These are phyloP conservation scores for Geothlypis trichas DNA, from an alignment of 2,113 vertebrate species.

Conservation along the genomic window DNA sequence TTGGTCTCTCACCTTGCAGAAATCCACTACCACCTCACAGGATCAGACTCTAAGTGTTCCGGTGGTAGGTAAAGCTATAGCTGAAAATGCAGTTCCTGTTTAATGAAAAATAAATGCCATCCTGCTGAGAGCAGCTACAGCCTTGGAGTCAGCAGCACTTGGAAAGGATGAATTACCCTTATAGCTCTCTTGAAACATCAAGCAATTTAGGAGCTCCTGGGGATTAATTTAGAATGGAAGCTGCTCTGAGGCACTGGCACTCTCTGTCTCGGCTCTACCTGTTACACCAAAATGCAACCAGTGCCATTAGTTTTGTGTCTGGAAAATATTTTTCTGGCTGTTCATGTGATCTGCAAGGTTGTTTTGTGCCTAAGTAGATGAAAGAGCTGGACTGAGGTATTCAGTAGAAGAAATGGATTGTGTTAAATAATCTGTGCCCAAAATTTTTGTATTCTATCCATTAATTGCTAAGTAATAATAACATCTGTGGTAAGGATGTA, in stretches of 20 bases:
- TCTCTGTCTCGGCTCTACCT: background rate
- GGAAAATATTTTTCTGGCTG: slow-evolving; percentile 33
- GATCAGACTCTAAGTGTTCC: background rate
- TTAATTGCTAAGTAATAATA: slow-evolving; percentile 48
- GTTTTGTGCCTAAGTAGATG: background rate
- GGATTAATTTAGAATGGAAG: background rate
- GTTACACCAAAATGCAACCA: background rate
- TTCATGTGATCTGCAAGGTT: background rate
- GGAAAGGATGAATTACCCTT: background rate
- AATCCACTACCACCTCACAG: background rate
- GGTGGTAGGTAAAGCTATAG: background rate
- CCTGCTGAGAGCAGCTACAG: background rate
- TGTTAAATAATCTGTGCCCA: background rate
- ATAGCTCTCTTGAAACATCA: background rate
- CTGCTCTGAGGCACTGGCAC: background rate
- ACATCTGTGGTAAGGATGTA: slow-evolving; percentile 13
- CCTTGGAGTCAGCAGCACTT: background rate
- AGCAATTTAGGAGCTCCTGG: background rate
- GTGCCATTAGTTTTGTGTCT: background rate
- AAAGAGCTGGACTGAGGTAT: background rate
- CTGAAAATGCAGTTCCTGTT: background rate
- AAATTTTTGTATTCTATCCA: slow-evolving; percentile 36
- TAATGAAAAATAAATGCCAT: slow-evolving; percentile 3
- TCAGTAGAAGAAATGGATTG: background rate
- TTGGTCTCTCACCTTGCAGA: background rate